phyloP scores from a whole-genome alignment of 64 coral and sea anemone genomes.

The Montipora cactus region DNA sequence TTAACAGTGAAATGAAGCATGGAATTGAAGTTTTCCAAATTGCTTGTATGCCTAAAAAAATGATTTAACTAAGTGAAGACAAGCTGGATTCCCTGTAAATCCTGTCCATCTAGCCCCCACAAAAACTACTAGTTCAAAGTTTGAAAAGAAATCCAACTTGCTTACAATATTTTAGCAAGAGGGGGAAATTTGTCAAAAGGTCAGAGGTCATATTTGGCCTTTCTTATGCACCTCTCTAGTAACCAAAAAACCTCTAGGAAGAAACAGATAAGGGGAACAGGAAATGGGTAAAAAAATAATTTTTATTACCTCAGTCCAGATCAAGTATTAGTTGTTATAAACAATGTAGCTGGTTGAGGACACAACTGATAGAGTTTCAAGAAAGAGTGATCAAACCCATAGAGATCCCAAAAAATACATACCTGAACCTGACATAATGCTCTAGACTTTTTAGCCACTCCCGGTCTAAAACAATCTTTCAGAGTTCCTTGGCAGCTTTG shows the following conservation, averaged over 20 bases:
- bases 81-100: slow-evolving; percentile 5
- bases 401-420: not conserved
- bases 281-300: not conserved
- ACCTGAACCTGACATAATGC: slow-evolving; percentile 69
- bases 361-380: too few relatives aligned
- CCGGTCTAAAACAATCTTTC: slow-evolving; percentile 40
- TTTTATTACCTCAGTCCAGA: slow-evolving; percentile 12
- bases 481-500: slow-evolving; percentile 44
- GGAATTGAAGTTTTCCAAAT: slow-evolving; percentile 76
- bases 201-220: too few relatives aligned
- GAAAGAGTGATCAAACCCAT: not conserved
- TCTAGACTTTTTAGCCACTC: slow-evolving; percentile 33
- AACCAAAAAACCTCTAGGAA: too few relatives aligned
- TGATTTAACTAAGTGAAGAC: not conserved
- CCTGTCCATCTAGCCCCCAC: not conserved
- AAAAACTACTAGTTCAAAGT: too few relatives aligned
- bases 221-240: too few relatives aligned
- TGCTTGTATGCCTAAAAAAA: slow-evolving; percentile 73
- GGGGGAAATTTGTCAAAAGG: not conserved
- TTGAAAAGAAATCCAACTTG: not conserved
- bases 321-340: not conserved
- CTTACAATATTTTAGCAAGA: not conserved
- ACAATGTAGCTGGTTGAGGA: too few relatives aligned
- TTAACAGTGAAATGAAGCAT: slow-evolving; percentile 35
- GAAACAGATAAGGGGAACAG: too few relatives aligned